Evolutionary conservation across 2,888 invertebrate species (phyloP).

Genomic region (Abrostola triplasia): DNA sequence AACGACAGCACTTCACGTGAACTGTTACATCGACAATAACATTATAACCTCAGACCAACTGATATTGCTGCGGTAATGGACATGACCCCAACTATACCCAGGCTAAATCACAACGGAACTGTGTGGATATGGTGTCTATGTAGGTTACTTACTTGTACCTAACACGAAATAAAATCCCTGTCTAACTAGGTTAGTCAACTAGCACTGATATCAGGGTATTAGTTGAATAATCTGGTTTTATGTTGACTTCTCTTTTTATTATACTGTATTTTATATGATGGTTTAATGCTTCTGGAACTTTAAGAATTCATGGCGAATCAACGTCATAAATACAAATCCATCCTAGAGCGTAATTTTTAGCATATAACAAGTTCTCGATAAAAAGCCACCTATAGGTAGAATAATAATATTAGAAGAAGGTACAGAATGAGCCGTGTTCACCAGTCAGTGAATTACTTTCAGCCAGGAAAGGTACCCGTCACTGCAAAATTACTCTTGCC

Average conservation of each 20-base stretch:
- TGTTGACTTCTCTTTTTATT: conserved; percentile 21
- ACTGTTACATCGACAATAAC: conserved; percentile 32
- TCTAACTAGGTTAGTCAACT: conserved; percentile 16
- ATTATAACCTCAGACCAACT: conserved; percentile 21
- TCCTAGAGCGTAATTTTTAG: too few species aligned
- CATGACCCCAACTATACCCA: conserved; percentile 10
- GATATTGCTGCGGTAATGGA: conserved; percentile 28
- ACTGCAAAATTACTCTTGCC: not conserved
- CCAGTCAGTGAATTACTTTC: too few species aligned
- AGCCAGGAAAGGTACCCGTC: not conserved
- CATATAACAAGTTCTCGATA: not conserved
- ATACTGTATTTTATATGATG: too few species aligned
- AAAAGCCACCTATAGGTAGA: not conserved
- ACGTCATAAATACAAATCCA: too few species aligned
- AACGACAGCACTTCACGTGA: conserved; percentile 31
- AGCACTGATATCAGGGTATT: conserved; percentile 20
- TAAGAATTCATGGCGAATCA: too few species aligned
- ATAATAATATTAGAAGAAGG: not conserved
- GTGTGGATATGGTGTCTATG: not conserved
- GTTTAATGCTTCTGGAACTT: conserved; percentile 2
- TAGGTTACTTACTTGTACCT: not conserved
- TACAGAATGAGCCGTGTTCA: too few species aligned
- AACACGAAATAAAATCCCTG: conserved; percentile 9
- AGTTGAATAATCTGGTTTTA: conserved; percentile 19
- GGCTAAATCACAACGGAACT: conserved; percentile 4